Evolutionary conservation across 2,113 vertebrate species (phyloP).

Genomic region (Tetraodon nigroviridis): DNA sequence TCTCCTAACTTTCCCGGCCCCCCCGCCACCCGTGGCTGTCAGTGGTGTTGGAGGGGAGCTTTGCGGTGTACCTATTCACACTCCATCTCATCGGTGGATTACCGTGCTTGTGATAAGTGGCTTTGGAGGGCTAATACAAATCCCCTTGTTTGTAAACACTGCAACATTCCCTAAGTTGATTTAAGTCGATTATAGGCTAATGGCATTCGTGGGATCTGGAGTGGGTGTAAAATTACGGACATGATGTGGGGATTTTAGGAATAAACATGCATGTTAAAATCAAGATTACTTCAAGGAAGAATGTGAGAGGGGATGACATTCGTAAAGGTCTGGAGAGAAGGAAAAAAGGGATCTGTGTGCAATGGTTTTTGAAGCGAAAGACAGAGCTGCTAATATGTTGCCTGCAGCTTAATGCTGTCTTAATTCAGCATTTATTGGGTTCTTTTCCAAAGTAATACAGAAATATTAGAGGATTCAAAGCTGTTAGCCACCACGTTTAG

Average conservation of each 20-base stretch:
- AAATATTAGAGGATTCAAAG: neutral
- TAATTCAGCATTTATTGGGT: constrained; percentile 24
- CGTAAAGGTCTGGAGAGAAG: constrained; percentile 19
- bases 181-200: constrained; percentile 61
- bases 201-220: constrained; percentile 43
- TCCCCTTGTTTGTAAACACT: constrained; percentile 65
- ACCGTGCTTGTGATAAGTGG: constrained; percentile 58
- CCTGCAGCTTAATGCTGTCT: constrained; percentile 19
- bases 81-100: constrained; percentile 60
- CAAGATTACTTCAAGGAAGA: constrained; percentile 15
- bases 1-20: too few relatives aligned
- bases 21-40: neutral
- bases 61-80: constrained; percentile 13
- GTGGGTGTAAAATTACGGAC: constrained; percentile 16
- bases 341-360: constrained; percentile 24
- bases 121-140: constrained; percentile 61
- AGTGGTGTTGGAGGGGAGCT: constrained; percentile 17
- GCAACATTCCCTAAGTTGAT: constrained; percentile 56
- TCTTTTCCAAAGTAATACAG: constrained; percentile 1
- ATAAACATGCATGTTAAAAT: neutral
- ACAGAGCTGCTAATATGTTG: constrained; percentile 16
- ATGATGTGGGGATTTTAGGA: constrained; percentile 8
- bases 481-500: constrained; percentile 18
- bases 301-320: constrained; percentile 30
- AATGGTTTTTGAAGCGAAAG: constrained; percentile 12